A percentile compares a stretch with the other conserved stretches of the same genome.
These are phyloP conservation scores for Lathronympha strigana DNA, from an alignment of 2,888 invertebrate genomes.

Conservation along the genomic window DNA sequence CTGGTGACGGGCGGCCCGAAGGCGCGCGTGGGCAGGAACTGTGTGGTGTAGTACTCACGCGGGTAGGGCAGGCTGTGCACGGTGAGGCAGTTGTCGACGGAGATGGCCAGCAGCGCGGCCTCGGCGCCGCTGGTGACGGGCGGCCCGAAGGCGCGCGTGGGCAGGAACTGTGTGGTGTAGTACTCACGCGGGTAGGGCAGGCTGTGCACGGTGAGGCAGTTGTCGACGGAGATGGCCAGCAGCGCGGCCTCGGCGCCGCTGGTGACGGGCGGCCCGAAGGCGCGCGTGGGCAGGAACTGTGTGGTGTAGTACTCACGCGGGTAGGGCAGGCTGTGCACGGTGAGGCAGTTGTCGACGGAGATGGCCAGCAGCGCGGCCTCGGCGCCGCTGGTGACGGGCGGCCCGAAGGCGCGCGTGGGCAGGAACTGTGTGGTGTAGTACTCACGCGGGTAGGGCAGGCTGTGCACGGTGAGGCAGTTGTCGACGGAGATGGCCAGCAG, in stretches of 20 bases:
- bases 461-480: not conserved
- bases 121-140: not conserved
- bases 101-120: not conserved
- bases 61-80: slow-evolving; percentile 1
- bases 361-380: not conserved
- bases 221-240: not conserved
- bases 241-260: too few relatives aligned
- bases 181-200: too few relatives aligned
- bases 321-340: not conserved
- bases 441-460: not conserved
- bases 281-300: too few relatives aligned
- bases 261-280: too few relatives aligned
- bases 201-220: not conserved
- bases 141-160: too few relatives aligned
- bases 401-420: too few relatives aligned
- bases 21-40: slow-evolving; percentile 97
- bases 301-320: too few relatives aligned
- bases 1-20: slow-evolving; percentile 89
- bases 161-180: too few relatives aligned
- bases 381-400: too few relatives aligned
- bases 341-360: not conserved
- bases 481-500: not conserved
- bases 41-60: not conserved
- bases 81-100: not conserved
- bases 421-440: too few relatives aligned